Evolutionary conservation across 2,797 vertebrate genomes (phyloP), one percentile per base, ranked within the genome.

Genomic region (Gymnocypris eckloni): DNA sequence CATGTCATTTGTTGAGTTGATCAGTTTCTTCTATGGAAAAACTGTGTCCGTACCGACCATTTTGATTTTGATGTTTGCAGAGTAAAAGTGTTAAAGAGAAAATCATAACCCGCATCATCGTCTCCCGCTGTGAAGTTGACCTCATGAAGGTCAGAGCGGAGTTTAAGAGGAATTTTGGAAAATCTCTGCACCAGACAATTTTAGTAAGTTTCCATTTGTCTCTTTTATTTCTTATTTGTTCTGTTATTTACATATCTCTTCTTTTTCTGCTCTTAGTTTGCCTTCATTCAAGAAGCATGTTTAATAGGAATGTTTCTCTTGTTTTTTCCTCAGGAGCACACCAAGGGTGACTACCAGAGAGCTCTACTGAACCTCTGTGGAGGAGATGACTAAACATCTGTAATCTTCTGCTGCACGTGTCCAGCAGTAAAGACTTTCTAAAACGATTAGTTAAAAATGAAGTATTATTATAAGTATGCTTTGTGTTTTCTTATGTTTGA

Each of bases 301-400:
- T 75, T 39, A 37, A 61, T 56, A 20, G 33, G 22, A 43, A 59
- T 9, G 50, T 18, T 28, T 33, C 9, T 72, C 9, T 2, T 75
- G 13, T 45, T 22, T 78, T 15, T 76, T 88, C 88, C 93, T 85
- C 91, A 99, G 98, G 97, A 98, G 93, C 97, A 98, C 92, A 99
- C 98, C 79, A 99, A 99, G 89, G 98, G 98, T 0, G 98, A 99
- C 94, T 99, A 98, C 92, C 98, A 99, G 96, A 97, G 95, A 90
- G 97, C 93, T 0, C 90, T 99, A 87, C 94, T 98, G 80, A 94
- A 97, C 91, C 96, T 99, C 88, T 98, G 98, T 83, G 98, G 96
- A 43, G 96, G 96, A 79, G 97, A 98, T 6, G 93, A 96, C 88
- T 98, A 93, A 96, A 87, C 90, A 91, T 73, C 12, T 5, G 45